Evolutionary conservation across 2,113 vertebrate genomes (phyloP).

Genomic region (Glareola pratincola): DNA sequence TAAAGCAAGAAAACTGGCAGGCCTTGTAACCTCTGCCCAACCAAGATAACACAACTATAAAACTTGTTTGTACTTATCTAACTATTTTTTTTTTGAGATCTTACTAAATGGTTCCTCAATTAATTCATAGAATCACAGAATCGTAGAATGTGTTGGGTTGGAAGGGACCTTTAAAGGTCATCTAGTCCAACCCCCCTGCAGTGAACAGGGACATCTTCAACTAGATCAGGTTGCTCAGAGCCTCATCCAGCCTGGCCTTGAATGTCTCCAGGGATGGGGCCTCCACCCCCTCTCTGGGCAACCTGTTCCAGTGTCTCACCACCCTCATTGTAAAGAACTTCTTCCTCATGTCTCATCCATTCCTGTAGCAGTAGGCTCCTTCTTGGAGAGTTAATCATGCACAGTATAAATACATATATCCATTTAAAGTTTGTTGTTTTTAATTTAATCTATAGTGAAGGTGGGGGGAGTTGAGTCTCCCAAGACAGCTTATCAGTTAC

Average conservation of each 20-base stretch:
- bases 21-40: background rate
- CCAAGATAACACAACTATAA: background rate
- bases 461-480: background rate
- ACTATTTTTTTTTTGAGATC: background rate
- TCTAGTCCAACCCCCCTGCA: too few relatives aligned
- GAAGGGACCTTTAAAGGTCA: too few relatives aligned
- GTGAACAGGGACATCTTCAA: too few relatives aligned
- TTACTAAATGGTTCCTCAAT: background rate
- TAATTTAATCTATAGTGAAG: background rate
- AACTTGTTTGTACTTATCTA: accelerated
- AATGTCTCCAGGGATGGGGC: too few relatives aligned
- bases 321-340: too few relatives aligned
- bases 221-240: too few relatives aligned
- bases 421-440: background rate
- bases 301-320: too few relatives aligned
- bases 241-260: too few relatives aligned
- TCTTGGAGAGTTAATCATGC: background rate
- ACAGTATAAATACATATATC: background rate
- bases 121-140: background rate
- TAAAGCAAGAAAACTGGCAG: background rate
- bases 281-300: too few relatives aligned
- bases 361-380: background rate
- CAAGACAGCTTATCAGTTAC: background rate
- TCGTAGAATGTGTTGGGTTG: too few relatives aligned
- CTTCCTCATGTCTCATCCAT: too few relatives aligned